Conservation (phyloP, 2,888 invertebrate species). For the Odontomyia ornata region DNA sequence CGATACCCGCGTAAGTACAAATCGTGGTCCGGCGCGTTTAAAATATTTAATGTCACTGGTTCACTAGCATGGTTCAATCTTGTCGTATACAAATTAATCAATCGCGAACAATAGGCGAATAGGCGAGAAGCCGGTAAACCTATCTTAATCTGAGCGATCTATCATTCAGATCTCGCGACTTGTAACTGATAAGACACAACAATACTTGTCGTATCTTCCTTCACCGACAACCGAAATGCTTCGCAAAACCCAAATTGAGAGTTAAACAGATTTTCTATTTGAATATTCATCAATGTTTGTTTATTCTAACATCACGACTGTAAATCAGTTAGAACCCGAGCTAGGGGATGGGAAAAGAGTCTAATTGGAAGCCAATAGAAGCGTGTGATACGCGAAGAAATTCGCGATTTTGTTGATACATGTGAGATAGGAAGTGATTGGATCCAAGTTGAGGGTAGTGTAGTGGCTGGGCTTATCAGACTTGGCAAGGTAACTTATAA, state of each 20-base stretch:
- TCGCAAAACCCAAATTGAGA: background rate
- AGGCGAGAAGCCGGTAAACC: conserved; percentile 30
- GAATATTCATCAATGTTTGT: conserved; percentile 1
- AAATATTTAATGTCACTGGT: background rate
- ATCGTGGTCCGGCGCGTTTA: background rate
- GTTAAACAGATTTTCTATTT: conserved; percentile 15
- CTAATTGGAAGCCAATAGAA: too few species aligned
- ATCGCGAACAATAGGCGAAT: conserved; percentile 37
- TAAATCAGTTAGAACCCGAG: background rate
- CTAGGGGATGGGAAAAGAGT: background rate
- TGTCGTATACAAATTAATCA: conserved; percentile 36
- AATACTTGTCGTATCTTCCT: background rate
- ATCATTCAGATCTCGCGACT: conserved; percentile 35
- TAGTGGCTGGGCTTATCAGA: too few species aligned
- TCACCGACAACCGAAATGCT: background rate
- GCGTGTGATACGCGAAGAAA: too few species aligned
- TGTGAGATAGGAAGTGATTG: too few species aligned
- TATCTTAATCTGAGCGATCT: conserved; percentile 39
- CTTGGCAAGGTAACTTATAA: too few species aligned
- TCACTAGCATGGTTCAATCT: background rate
- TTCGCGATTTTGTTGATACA: too few species aligned
- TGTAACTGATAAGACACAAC: conserved; percentile 34
- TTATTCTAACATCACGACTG: background rate
- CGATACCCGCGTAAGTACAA: background rate
- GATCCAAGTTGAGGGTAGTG: too few species aligned